Base-by-base conservation (phyloP, 2,888 invertebrate genomes). In the Stenichneumon culpator region DNA sequence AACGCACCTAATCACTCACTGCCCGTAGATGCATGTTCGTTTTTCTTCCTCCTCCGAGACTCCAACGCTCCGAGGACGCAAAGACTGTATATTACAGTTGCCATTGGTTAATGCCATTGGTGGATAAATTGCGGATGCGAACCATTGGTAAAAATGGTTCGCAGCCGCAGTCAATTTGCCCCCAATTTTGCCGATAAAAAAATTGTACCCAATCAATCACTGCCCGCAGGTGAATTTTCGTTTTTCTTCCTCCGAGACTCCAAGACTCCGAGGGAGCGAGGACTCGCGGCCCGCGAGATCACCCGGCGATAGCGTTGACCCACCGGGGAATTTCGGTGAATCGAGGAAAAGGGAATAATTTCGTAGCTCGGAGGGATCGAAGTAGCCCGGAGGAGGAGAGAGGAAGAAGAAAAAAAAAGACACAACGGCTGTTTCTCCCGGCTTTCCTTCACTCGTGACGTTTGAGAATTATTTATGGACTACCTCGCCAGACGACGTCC, bases 401-500 rank as follows among this genome's bases (percentile, higher is more conserved):
- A 57, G 14, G 14, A 25, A 57, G 25, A 9, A 3, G 52, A 25
- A 25, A 57, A 57, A 57, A 57, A 22, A 57, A 14, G 25, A 22
- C 57, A 69, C 63, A 54, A 36, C 19, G 22, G 19, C 57, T 60
- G 44, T 57, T 47, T 44, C 57, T 72, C 72, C 32, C 25, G 19
- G 36, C 57, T 47, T 67, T 67, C 36, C 73, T 73, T 28, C 67
- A 25, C 57, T 67, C 68, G 65, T 75, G 73, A 82, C 63, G 69
- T 70, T n/a, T 11, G 14, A 52, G 84, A 82, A 85, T 85, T 85
- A 85, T 85, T 85, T 75, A 85, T 73, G 73, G 75, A 57, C 79
- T 77, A 25, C 75, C 54, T 54, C 60, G 11, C 82, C 82, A 82
- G 82, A 79, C 83, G 78, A 83, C 75, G 83, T 79, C 74, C 83